These are phyloP conservation scores for Cataglyphis albicans DNA, from an alignment of 2,888 invertebrate species.

Conservation along the genomic window DNA sequence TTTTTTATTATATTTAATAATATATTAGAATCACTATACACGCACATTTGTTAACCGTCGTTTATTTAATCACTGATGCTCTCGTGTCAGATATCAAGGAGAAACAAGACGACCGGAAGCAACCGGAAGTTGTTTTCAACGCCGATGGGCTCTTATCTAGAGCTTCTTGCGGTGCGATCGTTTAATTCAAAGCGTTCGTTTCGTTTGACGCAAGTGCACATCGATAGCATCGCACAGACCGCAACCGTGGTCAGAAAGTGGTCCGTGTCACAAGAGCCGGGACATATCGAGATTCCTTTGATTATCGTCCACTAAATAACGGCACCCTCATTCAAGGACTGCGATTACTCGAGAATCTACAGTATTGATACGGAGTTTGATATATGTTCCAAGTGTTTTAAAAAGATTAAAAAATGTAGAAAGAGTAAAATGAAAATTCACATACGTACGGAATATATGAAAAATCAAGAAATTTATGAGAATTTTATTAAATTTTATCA, in stretches of 20 bases:
- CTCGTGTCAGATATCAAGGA: conserved; percentile 19
- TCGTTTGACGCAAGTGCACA: conserved; percentile 67
- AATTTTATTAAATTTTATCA: background rate
- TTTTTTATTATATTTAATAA: background rate
- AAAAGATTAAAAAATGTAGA: background rate
- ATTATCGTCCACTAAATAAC: conserved; percentile 74
- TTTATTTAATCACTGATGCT: background rate
- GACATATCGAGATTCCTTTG: conserved; percentile 39
- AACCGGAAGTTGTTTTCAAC: conserved; percentile 35
- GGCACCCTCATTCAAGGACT: conserved; percentile 71
- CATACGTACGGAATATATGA: background rate
- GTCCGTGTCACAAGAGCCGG: conserved; percentile 25
- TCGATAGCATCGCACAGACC: conserved; percentile 48
- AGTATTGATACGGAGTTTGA: background rate
- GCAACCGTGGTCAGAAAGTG: conserved; percentile 60
- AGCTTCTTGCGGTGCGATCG: conserved; percentile 39
- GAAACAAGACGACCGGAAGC: background rate
- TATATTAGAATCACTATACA: too few species aligned
- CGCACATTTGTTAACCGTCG: background rate
- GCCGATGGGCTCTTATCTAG: conserved; percentile 21
- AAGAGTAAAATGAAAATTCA: background rate
- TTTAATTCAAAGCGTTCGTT: conserved; percentile 50
- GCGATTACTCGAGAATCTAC: background rate
- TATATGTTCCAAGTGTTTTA: background rate
- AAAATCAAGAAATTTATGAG: background rate